phyloP scores from a whole-genome alignment of 2,888 invertebrate genomes.

The Chrysodeixis includens region DNA sequence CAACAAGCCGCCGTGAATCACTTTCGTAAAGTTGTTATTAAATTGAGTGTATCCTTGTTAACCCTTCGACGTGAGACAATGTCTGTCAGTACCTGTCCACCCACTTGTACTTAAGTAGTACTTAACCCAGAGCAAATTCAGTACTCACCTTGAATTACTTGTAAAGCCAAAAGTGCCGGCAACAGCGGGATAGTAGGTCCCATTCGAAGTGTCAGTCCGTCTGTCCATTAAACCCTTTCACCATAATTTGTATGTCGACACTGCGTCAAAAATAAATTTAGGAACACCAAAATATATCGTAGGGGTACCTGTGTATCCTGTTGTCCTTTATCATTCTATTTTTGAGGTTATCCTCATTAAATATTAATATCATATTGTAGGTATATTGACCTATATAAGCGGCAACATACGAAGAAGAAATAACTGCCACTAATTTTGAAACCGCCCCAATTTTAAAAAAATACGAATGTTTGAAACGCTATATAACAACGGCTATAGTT shows the following conservation, averaged over 20 bases:
- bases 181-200: slow-evolving; percentile 14
- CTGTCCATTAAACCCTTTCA: slow-evolving; percentile 51
- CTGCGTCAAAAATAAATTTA: not conserved
- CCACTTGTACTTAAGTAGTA: slow-evolving; percentile 35
- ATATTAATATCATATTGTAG: too few species aligned
- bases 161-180: slow-evolving; percentile 22
- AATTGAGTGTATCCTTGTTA: slow-evolving; percentile 49
- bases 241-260: slow-evolving; percentile 27
- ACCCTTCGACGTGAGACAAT: slow-evolving; percentile 28
- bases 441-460: not conserved
- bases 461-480: not conserved
- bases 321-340: too few species aligned
- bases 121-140: slow-evolving; percentile 24
- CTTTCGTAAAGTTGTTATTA: slow-evolving; percentile 41
- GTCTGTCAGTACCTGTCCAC: slow-evolving; percentile 26
- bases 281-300: not conserved
- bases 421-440: not conserved
- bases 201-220: slow-evolving; percentile 43
- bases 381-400: too few species aligned
- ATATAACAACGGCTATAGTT: not conserved
- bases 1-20: slow-evolving; percentile 37
- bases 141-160: slow-evolving; percentile 20
- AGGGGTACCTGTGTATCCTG: not conserved
- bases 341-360: too few species aligned
- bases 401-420: too few species aligned